Percentiles rank a stretch among this genome's conserved stretches.
Evolutionary conservation across 1,140 invertebrate species (phyloP).

Genomic region (Cherax destructor): DNA sequence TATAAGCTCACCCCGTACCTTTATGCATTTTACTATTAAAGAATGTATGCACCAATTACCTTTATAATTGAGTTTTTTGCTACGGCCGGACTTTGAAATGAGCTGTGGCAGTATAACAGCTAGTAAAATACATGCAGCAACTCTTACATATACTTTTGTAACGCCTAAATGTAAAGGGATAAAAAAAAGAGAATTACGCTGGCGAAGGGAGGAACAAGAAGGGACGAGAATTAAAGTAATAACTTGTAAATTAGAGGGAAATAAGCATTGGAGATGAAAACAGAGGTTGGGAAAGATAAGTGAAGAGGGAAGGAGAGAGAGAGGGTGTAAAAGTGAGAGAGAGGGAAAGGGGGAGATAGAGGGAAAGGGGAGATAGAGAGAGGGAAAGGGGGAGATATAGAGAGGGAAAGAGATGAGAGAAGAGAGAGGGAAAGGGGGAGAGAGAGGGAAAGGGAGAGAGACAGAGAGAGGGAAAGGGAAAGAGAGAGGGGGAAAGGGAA

Average conservation of each 20-base stretch:
- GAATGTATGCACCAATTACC: no score
- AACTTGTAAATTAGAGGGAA: slow-evolving; percentile 57
- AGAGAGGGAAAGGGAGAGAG: neutral
- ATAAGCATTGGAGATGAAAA: slow-evolving; percentile 21
- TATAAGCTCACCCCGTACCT: no score
- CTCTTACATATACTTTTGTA: no score
- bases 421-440: neutral
- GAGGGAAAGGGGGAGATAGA: slow-evolving; percentile 18
- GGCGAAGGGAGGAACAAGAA: slow-evolving; percentile 23
- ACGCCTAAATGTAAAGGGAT: neutral
- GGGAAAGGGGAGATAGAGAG: neutral
- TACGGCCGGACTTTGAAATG: no score
- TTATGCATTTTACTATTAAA: no score
- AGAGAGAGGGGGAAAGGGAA: no score
- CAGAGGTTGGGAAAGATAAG: slow-evolving; percentile 46
- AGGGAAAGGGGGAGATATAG: neutral
- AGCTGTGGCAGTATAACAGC: neutral
- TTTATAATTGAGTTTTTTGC: no score
- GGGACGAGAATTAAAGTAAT: slow-evolving; percentile 51
- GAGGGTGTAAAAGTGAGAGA: neutral
- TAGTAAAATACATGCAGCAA: no score
- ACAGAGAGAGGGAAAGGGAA: no score
- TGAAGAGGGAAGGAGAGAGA: slow-evolving; percentile 19
- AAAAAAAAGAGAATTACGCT: slow-evolving; percentile 16
- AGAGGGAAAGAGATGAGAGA: neutral